Conservation (phyloP, 2,113 vertebrate species). For the Poicephalus meyeri region DNA sequence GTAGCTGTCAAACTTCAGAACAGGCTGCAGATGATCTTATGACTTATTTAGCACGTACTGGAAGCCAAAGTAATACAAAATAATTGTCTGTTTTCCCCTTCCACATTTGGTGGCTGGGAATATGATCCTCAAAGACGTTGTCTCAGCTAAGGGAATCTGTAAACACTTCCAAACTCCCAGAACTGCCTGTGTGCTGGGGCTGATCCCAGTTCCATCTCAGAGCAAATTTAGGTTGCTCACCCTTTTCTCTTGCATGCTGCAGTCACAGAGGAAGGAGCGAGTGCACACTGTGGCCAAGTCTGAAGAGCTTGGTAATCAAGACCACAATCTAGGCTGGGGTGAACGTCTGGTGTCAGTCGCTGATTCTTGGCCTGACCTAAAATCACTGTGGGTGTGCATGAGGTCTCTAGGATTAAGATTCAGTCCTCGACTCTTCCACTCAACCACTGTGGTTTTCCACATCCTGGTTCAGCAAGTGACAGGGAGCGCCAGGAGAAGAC, state of each 20-base stretch:
- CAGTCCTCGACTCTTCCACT: background rate
- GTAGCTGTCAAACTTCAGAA: constrained; percentile 49
- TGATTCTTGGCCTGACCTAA: background rate
- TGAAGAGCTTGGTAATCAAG: background rate
- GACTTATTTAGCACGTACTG: background rate
- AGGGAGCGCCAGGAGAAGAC: background rate
- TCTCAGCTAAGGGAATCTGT: background rate
- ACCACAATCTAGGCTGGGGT: background rate
- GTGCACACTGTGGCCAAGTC: background rate
- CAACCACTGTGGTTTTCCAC: background rate
- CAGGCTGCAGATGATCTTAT: constrained; percentile 28
- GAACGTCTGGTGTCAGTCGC: background rate
- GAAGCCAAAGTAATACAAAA: constrained; percentile 24
- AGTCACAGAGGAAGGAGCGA: background rate
- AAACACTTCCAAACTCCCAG: background rate
- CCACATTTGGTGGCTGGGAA: background rate
- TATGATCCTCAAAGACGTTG: background rate
- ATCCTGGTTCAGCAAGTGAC: background rate
- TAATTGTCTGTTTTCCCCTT: constrained; percentile 34
- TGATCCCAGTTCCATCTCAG: background rate
- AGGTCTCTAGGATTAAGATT: background rate
- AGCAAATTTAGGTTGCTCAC: background rate
- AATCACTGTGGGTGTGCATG: background rate
- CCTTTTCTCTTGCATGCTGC: rapidly evolving
- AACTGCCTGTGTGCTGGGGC: background rate